These are phyloP conservation scores for Cirrhinus molitorella DNA, from an alignment of 2,797 vertebrate genomes.

Conservation along the genomic window DNA sequence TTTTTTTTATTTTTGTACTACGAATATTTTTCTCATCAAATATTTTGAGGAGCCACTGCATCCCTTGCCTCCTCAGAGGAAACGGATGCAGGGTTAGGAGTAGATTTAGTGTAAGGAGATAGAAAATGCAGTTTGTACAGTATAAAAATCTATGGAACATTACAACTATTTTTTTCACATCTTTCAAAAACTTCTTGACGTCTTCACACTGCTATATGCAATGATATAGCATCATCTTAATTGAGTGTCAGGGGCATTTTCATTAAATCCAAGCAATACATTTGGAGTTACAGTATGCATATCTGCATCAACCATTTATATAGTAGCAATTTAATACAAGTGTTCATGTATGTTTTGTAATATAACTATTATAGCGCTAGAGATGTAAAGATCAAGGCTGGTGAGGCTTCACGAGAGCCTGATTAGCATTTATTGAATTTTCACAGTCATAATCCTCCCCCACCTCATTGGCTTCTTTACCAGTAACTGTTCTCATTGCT, in stretches of 20 bases:
- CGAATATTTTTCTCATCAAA: no score
- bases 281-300: neutral
- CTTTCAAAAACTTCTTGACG: neutral
- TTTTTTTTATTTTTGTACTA: no score
- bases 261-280: neutral
- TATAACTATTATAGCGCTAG: neutral
- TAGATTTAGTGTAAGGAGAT: no score
- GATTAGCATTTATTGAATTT: constrained; percentile 59
- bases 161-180: neutral
- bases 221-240: neutral
- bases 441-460: constrained; percentile 41
- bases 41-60: no score
- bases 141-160: no score
- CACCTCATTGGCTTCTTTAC: constrained; percentile 25
- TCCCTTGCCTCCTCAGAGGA: no score
- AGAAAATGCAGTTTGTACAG: no score
- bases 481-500: constrained; percentile 21
- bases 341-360: neutral
- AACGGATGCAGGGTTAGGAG: no score
- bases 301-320: neutral
- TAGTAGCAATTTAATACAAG: neutral
- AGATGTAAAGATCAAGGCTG: constrained; percentile 7
- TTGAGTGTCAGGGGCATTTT: neutral
- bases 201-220: neutral
- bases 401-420: neutral